Evolutionary conservation across 2,113 vertebrate genomes (phyloP).

Genomic region (Typhlomys cinereus): DNA sequence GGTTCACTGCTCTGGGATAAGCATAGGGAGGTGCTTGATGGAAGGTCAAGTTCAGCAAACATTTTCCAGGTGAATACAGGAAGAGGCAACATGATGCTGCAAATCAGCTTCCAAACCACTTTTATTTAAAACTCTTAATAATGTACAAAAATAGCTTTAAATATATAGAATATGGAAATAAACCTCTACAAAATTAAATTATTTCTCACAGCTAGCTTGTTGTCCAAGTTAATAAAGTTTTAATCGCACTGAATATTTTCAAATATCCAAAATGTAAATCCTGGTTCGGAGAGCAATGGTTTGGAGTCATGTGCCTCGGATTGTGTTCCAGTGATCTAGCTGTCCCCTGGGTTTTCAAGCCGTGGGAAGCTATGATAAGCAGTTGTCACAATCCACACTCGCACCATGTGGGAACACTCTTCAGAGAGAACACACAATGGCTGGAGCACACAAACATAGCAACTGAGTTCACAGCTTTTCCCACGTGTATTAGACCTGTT

Average conservation of each 20-base stretch:
- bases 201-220: constrained; percentile 46
- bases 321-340: background rate
- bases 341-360: constrained; percentile 1
- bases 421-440: background rate
- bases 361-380: background rate
- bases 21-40: background rate
- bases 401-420: background rate
- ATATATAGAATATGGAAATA: constrained; percentile 61
- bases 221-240: constrained; percentile 43
- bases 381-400: background rate
- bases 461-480: background rate
- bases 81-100: constrained; percentile 31
- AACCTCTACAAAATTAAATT: constrained; percentile 61
- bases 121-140: constrained; percentile 73
- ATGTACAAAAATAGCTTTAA: constrained; percentile 66
- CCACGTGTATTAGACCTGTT: constrained; percentile 29
- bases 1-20: background rate
- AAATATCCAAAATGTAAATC: constrained; percentile 46
- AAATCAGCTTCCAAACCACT: constrained; percentile 50
- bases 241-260: constrained; percentile 39
- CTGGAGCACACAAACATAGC: constrained; percentile 39
- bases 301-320: background rate
- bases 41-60: constrained; percentile 11
- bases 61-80: background rate
- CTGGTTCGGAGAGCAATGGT: constrained; percentile 22